Percentiles rank a stretch among this genome's conserved stretches.
phyloP scores from a whole-genome alignment of 23 tunicate species.

The Oikopleura albicans region DNA sequence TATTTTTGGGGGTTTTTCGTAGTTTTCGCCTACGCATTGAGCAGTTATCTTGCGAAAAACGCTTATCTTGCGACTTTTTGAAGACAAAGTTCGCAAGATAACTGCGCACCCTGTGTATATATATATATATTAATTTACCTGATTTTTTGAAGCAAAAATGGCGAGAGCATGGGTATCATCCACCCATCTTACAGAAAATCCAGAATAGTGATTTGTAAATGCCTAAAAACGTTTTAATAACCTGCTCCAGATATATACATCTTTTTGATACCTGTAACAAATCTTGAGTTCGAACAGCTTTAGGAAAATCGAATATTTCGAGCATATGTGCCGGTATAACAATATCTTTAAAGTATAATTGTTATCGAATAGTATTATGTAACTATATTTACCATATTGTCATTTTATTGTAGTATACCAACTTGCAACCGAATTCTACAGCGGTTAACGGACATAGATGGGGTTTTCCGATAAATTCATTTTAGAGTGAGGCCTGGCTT shows the following conservation, averaged over 20 bases:
- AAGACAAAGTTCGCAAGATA: no score
- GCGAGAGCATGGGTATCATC: neutral
- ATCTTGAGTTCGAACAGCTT: neutral
- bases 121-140: neutral
- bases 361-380: neutral
- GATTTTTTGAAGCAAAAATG: neutral
- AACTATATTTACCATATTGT: neutral
- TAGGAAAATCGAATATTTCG: slow-evolving; percentile 9
- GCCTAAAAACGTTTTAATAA: neutral
- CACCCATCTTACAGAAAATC: neutral
- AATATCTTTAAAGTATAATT: slow-evolving; percentile 4
- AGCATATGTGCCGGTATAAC: slow-evolving; percentile 3
- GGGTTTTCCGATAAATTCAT: no score
- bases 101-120: no score
- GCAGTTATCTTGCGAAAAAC: no score
- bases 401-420: no score
- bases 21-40: no score
- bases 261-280: neutral
- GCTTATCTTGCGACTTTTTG: no score
- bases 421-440: no score
- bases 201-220: neutral
- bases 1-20: no score
- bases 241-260: neutral
- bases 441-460: no score
- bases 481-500: no score